phyloP scores from a whole-genome alignment of 2,888 invertebrate genomes.

The Clunio marinus region DNA sequence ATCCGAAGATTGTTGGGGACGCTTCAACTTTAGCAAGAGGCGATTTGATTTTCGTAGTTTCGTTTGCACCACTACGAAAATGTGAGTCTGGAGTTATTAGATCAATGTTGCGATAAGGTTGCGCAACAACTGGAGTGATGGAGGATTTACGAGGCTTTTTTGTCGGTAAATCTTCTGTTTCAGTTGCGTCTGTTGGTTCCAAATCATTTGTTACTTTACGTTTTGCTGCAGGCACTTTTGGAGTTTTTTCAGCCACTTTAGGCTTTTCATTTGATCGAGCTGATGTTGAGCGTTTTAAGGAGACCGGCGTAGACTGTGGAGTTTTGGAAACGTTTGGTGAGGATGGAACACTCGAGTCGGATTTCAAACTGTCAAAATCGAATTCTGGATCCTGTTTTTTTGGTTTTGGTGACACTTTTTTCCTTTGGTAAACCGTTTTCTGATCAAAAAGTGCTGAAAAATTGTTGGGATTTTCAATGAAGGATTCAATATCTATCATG shows the following conservation, averaged over 20 bases:
- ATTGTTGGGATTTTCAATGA: conserved; percentile 61
- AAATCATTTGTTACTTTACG: conserved; percentile 11
- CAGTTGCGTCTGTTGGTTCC: conserved; percentile 3
- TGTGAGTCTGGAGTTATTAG: conserved; percentile 47
- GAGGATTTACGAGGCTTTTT: conserved; percentile 23
- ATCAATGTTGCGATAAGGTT: conserved; percentile 41
- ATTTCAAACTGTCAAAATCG: conserved; percentile 28
- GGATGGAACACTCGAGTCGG: conserved; percentile 24
- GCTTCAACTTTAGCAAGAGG: conserved; percentile 67
- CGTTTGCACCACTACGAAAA: conserved; percentile 60
- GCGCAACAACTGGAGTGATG: not conserved
- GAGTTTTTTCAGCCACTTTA: not conserved
- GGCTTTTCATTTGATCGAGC: not conserved
- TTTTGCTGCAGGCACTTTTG: conserved; percentile 18
- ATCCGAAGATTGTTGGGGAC: conserved; percentile 84
- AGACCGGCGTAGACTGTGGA: not conserved
- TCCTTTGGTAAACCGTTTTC: conserved; percentile 16
- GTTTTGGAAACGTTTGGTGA: conserved; percentile 19
- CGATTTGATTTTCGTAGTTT: conserved; percentile 70
- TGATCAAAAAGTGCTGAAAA: conserved; percentile 30
- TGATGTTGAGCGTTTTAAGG: not conserved
- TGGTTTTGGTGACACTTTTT: conserved; percentile 10
- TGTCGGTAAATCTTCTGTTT: not conserved
- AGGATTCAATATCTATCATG: conserved; percentile 73
- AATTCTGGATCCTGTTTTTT: conserved; percentile 18